Evolutionary conservation across 2,113 vertebrate genomes (phyloP).

Genomic region (Eulacestoma nigropectus): DNA sequence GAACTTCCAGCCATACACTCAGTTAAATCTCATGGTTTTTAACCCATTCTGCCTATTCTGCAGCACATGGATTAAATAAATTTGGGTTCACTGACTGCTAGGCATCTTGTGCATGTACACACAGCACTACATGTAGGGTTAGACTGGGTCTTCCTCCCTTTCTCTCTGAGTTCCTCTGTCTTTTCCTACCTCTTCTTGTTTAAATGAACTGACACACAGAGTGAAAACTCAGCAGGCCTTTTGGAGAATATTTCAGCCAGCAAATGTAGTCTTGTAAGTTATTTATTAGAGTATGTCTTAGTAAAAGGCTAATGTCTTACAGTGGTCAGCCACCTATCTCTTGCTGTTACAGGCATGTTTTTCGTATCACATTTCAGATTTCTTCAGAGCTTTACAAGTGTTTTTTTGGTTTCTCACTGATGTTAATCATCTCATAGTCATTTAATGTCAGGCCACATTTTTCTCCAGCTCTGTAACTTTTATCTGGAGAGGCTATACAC

Average conservation of each 20-base stretch:
- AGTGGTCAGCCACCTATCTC: conserved; percentile 24
- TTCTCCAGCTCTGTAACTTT: conserved; percentile 1
- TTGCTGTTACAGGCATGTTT: neutral
- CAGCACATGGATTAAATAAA: neutral
- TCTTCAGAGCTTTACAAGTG: neutral
- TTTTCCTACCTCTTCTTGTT: neutral
- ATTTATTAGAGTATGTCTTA: conserved; percentile 31
- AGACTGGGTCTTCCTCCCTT: neutral
- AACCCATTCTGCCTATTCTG: neutral
- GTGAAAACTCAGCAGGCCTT: neutral
- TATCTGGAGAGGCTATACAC: conserved; percentile 2
- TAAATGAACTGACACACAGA: neutral
- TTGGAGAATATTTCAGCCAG: neutral
- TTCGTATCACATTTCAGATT: neutral
- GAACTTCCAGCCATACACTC: neutral
- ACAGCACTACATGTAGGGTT: fast-evolving
- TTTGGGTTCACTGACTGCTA: neutral
- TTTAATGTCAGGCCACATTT: conserved; percentile 24
- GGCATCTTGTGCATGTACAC: neutral
- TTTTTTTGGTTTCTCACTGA: conserved; percentile 26
- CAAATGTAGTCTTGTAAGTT: neutral
- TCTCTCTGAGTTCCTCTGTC: neutral
- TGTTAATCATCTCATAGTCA: conserved; percentile 50
- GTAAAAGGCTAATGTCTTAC: conserved; percentile 1
- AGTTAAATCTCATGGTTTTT: neutral